Base-by-base conservation (phyloP, 2,113 vertebrate genomes). In the Percina caprodes region DNA sequence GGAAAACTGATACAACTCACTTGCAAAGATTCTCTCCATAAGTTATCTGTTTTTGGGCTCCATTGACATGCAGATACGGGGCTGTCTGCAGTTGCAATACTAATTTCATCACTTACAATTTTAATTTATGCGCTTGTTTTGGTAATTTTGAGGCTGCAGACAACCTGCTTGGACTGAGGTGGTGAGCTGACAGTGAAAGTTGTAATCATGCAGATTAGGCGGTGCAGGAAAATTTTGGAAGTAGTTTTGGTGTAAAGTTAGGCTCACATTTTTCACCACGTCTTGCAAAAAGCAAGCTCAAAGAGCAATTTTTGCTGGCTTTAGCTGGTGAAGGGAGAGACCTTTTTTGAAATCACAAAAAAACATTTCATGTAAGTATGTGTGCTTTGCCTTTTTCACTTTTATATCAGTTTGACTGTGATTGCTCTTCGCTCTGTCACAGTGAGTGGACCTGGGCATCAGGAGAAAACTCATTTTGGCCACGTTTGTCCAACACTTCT, bases 401-500 rank as follows among this genome's bases (percentile, higher is more conserved):
- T 63, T 51, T 42, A 49, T 11, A 33, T 21, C 7, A 71, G 48
- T 56, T 45, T 55, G 26, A 46, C 46, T 60, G 55, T 21, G 60
- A 73, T 69, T 49, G 33, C n/a, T 73, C 30, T 59, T 63, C 9
- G 21, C 12, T 65, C 51, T 51, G 46, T 77, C 62, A 66, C 52
- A 67, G 65, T 67, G 14, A 74, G 55, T 80, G 33, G 77, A 77
- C 58, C 13, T 63, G 61, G 24, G 69, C 24, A 58, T 70, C 55
- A 42, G n/a, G 15, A 46, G 33, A 61, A 70, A 42, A 72, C 48
- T 15, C 12, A 54, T 85, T 67, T 48, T 58, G 48, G 79, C 45
- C 30, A 26, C 49, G 46, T 62, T 54, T 59, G 58, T 75, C 55
- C 55, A 67, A 18, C 49, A 45, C 12, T 11, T 62, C 24, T 49